Evolutionary conservation across 2,113 vertebrate species (phyloP).

Genomic region (Syngnathus typhle): DNA sequence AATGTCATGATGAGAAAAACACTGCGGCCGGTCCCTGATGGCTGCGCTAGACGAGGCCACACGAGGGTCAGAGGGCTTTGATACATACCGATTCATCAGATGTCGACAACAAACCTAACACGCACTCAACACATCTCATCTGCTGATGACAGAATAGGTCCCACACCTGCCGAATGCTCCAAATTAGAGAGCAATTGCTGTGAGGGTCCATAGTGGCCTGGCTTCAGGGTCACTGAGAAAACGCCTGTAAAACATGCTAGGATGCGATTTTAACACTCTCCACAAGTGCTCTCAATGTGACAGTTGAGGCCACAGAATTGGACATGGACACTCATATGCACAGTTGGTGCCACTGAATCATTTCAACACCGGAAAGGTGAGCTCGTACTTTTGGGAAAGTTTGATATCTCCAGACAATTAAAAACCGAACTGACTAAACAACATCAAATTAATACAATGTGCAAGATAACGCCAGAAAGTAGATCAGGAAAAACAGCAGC

Average conservation of each 20-base stretch:
- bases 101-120: slow-evolving; percentile 35
- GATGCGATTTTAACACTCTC: slow-evolving; percentile 35
- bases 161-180: slow-evolving; percentile 24
- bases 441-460: neutral
- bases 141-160: slow-evolving; percentile 7
- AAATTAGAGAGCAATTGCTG: slow-evolving; percentile 26
- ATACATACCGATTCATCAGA: slow-evolving; percentile 55
- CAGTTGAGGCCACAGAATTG: slow-evolving; percentile 12
- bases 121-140: slow-evolving; percentile 20
- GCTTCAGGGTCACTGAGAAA: slow-evolving; percentile 33
- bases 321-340: slow-evolving; percentile 9
- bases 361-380: slow-evolving; percentile 25
- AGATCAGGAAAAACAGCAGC: neutral
- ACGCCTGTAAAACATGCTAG: slow-evolving; percentile 34
- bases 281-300: slow-evolving; percentile 14
- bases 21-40: slow-evolving; percentile 34
- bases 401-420: neutral
- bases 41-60: slow-evolving; percentile 45
- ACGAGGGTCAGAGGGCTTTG: slow-evolving; percentile 52
- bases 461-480: neutral
- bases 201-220: slow-evolving; percentile 6
- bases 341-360: slow-evolving; percentile 35
- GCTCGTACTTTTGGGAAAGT: neutral
- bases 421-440: too few relatives aligned
- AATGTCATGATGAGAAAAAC: slow-evolving; percentile 58